phyloP scores from a whole-genome alignment of 2,888 invertebrate species.

The Callimorpha dominula region DNA sequence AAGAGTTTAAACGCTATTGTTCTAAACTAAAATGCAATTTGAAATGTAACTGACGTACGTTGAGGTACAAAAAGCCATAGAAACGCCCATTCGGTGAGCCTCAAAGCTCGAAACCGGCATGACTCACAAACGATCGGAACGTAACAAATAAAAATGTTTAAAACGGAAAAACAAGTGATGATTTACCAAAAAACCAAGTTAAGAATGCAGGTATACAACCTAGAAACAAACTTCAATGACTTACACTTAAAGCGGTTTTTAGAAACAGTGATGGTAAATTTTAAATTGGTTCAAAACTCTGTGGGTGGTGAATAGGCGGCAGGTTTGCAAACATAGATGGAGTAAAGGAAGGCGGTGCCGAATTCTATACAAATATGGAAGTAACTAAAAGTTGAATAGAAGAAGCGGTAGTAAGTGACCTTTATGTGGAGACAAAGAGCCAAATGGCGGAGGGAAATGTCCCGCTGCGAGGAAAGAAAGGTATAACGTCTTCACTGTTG shows the following conservation, averaged over 20 bases:
- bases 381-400: constrained; percentile 67
- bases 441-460: constrained; percentile 70
- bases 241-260: constrained; percentile 17
- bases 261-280: constrained; percentile 19
- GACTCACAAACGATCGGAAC: constrained; percentile 78
- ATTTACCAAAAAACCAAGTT: constrained; percentile 56
- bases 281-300: constrained; percentile 56
- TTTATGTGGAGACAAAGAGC: constrained; percentile 69
- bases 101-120: constrained; percentile 71
- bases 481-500: constrained; percentile 76
- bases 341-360: constrained; percentile 70
- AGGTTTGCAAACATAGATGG: constrained; percentile 80
- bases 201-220: constrained; percentile 21
- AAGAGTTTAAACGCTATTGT: constrained; percentile 37
- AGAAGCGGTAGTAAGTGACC: constrained; percentile 74
- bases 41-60: constrained; percentile 70
- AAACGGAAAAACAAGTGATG: constrained; percentile 68
- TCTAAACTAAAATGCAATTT: constrained; percentile 56
- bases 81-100: constrained; percentile 63
- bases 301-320: constrained; percentile 82
- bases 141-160: constrained; percentile 69
- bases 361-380: constrained; percentile 68
- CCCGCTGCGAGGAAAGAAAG: constrained; percentile 73
- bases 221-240: constrained; percentile 45
- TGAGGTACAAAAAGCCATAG: constrained; percentile 59